Base-by-base conservation (phyloP, 2,797 vertebrate species). In the Enteromius anoplus region DNA sequence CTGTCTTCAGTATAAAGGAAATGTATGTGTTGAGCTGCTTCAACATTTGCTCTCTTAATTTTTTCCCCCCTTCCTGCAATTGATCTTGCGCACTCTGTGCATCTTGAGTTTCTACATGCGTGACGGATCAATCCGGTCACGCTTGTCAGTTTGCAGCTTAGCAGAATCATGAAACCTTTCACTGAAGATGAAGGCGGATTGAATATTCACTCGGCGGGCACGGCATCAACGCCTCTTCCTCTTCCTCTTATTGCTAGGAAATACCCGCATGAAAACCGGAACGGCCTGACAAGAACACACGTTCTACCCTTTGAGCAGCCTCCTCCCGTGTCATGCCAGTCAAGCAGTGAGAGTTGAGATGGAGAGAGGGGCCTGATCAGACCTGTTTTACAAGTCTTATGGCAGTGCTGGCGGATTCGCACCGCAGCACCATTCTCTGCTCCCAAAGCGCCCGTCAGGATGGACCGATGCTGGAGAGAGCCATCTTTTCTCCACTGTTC, bases 321-420 rank as follows among this genome's bases (percentile, higher is more conserved):
- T 88, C 87, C 75, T 87, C 78, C 86, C 78, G 80, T 88, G 88
- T 90, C 86, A 64, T 84, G 87, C 84, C 89, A 90, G 86, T 89
- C 90, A 89, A 83, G 89, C 87, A 75, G 65, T 85, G 83, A 86
- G 86, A 86, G 87, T 87, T 85, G 85, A 84, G 86, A 86, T 84
- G 58, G 82, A 69, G 84, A 86, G 84, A 78, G 79, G 75, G 81
- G 88, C 84, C 87, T 87, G 88, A 90, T 90, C 88, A 87, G 87
- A 83, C 86, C 88, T 88, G 87, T 88, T 90, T 90, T 89, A 90
- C 90, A 90, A 90, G 88, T 89, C 90, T 86, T 88, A 89, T 88
- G 78, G 87, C 82, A 73, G 72, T 68, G 68, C 78, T 14, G 66
- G 70, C 11, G 71, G 85, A 86, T 87, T 34, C 82, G 86, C 86